phyloP scores from a whole-genome alignment of 1,140 invertebrate genomes.

The Microplitis mediator region DNA sequence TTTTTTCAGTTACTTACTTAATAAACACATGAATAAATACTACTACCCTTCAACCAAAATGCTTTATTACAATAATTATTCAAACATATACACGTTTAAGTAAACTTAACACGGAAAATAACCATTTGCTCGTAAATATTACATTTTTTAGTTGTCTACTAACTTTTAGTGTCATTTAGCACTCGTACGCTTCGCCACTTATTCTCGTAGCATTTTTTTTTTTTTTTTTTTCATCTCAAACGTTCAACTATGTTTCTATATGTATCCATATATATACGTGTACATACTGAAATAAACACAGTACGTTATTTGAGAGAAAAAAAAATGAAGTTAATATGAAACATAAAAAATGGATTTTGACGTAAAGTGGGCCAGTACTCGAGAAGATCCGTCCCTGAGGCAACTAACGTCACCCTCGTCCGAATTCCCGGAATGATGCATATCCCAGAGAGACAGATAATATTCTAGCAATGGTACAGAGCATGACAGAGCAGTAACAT shows the following conservation, averaged over 20 bases:
- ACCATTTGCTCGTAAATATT: constrained; percentile 1
- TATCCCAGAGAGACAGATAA: not conserved
- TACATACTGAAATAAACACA: not conserved
- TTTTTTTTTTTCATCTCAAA: not conserved
- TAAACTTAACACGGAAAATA: not conserved
- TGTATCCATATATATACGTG: not conserved
- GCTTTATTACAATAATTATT: not conserved
- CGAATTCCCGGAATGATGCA: constrained; percentile 19
- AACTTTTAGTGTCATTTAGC: not conserved
- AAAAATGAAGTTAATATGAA: not conserved
- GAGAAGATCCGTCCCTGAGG: not conserved
- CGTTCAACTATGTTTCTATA: not conserved
- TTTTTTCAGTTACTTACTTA: too few species aligned
- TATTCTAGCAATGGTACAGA: too few species aligned
- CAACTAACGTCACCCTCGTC: not conserved
- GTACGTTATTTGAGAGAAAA: too few species aligned
- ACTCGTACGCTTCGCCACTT: not conserved
- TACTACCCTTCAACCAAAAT: too few species aligned
- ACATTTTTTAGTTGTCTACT: not conserved
- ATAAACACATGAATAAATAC: too few species aligned
- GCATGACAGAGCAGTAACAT: not conserved
- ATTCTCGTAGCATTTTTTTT: not conserved
- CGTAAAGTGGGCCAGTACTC: not conserved
- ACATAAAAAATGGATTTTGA: not conserved
- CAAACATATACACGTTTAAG: too few species aligned